These are phyloP conservation scores for Tachypleus tridentatus DNA, from an alignment of 1,140 invertebrate species.

Conservation along the genomic window DNA sequence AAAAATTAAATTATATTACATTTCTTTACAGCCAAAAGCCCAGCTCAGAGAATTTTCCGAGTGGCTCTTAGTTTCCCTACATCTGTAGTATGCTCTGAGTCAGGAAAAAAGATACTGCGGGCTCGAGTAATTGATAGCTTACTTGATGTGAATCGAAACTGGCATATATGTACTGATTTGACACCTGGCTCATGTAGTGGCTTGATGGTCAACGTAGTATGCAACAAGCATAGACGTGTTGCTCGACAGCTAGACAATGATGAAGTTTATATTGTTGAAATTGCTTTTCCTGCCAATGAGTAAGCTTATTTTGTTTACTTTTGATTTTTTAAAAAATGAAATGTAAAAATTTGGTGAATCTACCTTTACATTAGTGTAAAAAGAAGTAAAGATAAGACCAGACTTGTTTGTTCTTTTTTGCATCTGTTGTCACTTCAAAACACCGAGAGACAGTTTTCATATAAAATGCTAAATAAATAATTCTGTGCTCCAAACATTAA, in stretches of 20 bases:
- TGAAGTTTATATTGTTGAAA: constrained; percentile 77
- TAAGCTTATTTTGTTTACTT: constrained; percentile 43
- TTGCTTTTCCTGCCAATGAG: constrained; percentile 82
- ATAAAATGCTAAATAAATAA: no score
- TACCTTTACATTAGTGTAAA: no score
- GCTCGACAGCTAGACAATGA: constrained; percentile 54
- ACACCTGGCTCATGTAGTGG: constrained; percentile 54
- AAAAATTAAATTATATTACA: neutral
- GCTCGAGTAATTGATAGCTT: constrained; percentile 76
- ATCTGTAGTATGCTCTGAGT: constrained; percentile 83
- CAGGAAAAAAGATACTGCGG: constrained; percentile 76
- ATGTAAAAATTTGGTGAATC: no score
- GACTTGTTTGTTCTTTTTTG: no score
- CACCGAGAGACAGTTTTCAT: no score
- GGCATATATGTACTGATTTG: constrained; percentile 86
- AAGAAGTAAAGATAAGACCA: no score
- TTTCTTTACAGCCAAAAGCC: constrained; percentile 49
- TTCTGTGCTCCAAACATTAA: no score
- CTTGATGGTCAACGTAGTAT: constrained; percentile 66
- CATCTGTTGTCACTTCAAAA: no score
- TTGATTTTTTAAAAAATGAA: no score
- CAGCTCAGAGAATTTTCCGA: constrained; percentile 82
- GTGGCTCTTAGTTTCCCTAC: constrained; percentile 87
- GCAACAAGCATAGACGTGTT: constrained; percentile 35
- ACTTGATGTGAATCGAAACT: constrained; percentile 75